Evolutionary conservation across 2,888 invertebrate genomes (phyloP), one percentile per base, ranked within the genome.

Genomic region (Globia sparganii): DNA sequence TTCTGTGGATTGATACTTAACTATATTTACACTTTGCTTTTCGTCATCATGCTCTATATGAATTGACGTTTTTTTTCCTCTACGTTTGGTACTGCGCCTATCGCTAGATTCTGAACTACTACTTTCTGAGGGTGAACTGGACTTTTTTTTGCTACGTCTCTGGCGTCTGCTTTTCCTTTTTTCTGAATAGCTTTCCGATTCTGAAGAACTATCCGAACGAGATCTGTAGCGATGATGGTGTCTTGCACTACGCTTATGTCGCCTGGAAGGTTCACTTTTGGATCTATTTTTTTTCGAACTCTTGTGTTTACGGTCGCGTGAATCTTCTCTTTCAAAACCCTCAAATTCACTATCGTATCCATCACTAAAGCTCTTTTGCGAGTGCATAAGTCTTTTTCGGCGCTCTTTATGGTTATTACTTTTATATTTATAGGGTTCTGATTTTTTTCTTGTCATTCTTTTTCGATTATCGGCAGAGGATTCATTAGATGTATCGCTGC

Each of bases 311-410:
- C 88, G 91, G 59, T 93, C 93, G 40, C 91, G 86, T 28, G 90
- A 88, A 58, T 90, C 89, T 74, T 91, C 89, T 86, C 91, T 92
- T 61, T 89, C 87, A 77, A 91, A 85, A 37, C 88, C 92, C 84
- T 96, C 96, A 67, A 92, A 81, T 86, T 97, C 97, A 78, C 92
- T 96, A 75, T 97, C 97, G 79, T 96, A 96, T 21, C 97, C 97
- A 88, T 97, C 97, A 89, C 97, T 97, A 88, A 97, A 97, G 90
- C 97, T 97, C 89, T 94, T 96, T 91, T 96, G 95, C 67, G 92
- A 86, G 61, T 93, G 93, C 74, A 93, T 89, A 62, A 93, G 84
- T 83, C 93, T 92, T 92, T 95, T 95, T 86, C 94, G 90, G 62
- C 94, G 92, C 76, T 94, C 94, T 75, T 92, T 91, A 83, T 94